A percentile compares a stretch with the other conserved stretches of the same genome.
phyloP scores from a whole-genome alignment of 2,797 vertebrate genomes.

The Gadopsis marmoratus region DNA sequence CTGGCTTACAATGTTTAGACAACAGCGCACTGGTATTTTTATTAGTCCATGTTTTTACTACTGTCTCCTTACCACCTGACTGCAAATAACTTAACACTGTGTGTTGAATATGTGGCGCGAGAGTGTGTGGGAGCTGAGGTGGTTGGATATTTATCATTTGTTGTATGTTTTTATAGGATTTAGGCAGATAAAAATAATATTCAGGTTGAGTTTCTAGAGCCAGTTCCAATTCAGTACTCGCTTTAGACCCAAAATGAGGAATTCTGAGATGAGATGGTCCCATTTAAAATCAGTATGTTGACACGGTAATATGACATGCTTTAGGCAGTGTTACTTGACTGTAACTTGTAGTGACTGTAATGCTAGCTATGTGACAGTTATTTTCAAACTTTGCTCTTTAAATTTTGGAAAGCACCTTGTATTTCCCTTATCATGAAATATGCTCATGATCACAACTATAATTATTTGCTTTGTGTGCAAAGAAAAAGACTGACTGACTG shows the following conservation, averaged over 20 bases:
- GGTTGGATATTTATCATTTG: not conserved
- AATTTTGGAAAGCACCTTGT: not conserved
- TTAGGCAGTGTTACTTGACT: not conserved
- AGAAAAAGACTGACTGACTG: not conserved
- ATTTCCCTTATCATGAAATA: not conserved
- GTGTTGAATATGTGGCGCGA: not conserved
- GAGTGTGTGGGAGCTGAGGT: too few relatives aligned
- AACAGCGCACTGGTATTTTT: not conserved
- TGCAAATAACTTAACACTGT: not conserved
- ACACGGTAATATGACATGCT: not conserved
- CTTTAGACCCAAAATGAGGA: not conserved
- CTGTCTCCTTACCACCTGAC: not conserved
- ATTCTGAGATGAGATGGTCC: not conserved
- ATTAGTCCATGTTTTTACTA: not conserved
- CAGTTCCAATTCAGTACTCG: not conserved
- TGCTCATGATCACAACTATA: not conserved
- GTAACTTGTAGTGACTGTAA: not conserved
- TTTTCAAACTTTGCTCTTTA: not conserved
- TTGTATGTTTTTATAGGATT: not conserved
- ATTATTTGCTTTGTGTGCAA: not conserved
- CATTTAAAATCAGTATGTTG: not conserved
- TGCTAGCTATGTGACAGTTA: not conserved
- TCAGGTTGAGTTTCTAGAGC: not conserved
- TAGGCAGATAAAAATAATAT: not conserved
- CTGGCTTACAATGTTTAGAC: slow-evolving; percentile 2